Evolutionary conservation across 2,113 vertebrate species (phyloP), one percentile per base, ranked within the genome.

Genomic region (Seriola quinqueradiata): DNA sequence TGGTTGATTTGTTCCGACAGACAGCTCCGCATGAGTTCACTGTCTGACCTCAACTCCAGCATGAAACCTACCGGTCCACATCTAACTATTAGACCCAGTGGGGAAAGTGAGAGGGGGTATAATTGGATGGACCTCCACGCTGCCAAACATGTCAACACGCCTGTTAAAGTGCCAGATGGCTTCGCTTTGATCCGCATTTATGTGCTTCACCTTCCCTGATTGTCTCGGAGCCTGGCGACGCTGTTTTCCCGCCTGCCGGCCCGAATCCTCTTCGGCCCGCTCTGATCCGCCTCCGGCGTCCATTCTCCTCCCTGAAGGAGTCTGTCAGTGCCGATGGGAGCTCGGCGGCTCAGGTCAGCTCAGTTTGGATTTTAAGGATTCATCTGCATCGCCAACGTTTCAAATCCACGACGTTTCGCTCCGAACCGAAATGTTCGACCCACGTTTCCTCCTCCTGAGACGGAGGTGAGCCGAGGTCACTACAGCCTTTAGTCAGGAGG

Each of bases 131-230:
- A 74, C 78, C 69, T 70, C 70, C 59, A 8, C 61, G 17, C 81
- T 82, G 70, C 81, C 72, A 79, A 86, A 73, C 79, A 76, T 86
- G 83, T 87, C 85, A 82, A 61, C 88, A 86, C 19, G 54, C 55
- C 60, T 50, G 74, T 82, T 88, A 66, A 44, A 57, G 42, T 12
- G 82, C 82, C 84, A 92, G 89, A 82, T 84, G 87, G 74, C 60
- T 28, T 11, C 0, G 52, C 87, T 92, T 90, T 89, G 71, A 89
- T 93, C 77, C 42, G 0, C 2, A 68, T 86, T 89, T 63, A 78
- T 70, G 70, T 78, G 73, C 66, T 59, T 87, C 65, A 87, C 81
- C 83, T 92, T 83, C 70, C 67, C 75, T 83, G 82, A 74, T 89
- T 87, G 86, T 78, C 83, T 83, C 71, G 76, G 55, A 81, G 77